Evolutionary conservation across 2,113 vertebrate species (phyloP).

Genomic region (Vombatus ursinus): DNA sequence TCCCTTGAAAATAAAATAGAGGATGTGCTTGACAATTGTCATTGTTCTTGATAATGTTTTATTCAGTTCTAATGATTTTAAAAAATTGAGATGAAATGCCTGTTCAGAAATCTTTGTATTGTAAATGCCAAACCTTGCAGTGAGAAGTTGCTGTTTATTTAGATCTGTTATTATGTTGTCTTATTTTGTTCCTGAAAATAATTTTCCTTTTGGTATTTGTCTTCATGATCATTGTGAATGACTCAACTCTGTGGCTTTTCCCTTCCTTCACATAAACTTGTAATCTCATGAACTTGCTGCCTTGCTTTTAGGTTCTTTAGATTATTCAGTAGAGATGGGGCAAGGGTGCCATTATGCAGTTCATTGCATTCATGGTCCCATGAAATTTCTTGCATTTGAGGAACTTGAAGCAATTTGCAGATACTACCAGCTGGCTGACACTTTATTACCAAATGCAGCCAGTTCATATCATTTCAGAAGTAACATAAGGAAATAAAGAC

Average conservation of each 20-base stretch:
- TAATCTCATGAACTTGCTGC: too few species aligned
- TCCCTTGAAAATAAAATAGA: not conserved
- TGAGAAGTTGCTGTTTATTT: not conserved
- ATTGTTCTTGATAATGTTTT: not conserved
- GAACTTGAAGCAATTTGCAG: not conserved
- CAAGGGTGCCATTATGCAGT: accelerated
- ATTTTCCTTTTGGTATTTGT: not conserved
- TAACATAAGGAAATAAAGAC: not conserved
- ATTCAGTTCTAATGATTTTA: not conserved
- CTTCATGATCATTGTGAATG: not conserved
- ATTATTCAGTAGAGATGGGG: not conserved
- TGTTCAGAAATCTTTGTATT: not conserved
- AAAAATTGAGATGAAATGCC: not conserved
- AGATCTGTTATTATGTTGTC: not conserved
- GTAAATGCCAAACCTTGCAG: not conserved
- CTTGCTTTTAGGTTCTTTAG: not conserved
- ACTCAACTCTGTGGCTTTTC: not conserved
- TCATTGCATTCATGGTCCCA: not conserved
- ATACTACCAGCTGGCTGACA: not conserved
- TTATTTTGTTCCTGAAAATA: not conserved
- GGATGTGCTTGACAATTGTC: not conserved
- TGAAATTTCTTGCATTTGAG: not conserved
- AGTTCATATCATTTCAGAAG: not conserved
- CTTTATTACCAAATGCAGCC: not conserved
- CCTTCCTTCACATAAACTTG: not conserved